phyloP scores from a whole-genome alignment of 2,113 vertebrate genomes.

The Etheostoma cragini region DNA sequence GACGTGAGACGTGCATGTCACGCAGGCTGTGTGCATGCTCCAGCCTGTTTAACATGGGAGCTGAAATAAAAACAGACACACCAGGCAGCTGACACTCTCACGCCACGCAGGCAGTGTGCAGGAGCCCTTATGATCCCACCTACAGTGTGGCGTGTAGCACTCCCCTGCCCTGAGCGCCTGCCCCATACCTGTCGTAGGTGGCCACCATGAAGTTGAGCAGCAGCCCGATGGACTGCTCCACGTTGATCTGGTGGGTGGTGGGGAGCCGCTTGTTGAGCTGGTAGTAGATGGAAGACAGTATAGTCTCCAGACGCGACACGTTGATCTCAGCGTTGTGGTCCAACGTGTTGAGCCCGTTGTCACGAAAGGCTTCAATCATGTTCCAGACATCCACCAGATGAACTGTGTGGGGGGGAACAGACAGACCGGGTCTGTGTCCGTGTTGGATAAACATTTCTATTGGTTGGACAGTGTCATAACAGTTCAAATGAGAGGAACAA shows the following conservation, averaged over 20 bases:
- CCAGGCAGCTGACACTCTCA: too few species aligned
- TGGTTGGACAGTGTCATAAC: neutral
- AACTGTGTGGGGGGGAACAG: slow-evolving; percentile 80
- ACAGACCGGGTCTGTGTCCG: slow-evolving; percentile 16
- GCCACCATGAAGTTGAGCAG: slow-evolving; percentile 98
- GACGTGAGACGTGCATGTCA: too few species aligned
- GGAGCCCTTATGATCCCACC: neutral
- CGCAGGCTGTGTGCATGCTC: too few species aligned
- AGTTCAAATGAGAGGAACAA: neutral
- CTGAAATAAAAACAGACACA: too few species aligned
- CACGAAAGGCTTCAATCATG: slow-evolving; percentile 98
- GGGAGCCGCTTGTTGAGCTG: slow-evolving; percentile 98
- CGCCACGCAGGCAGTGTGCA: too few species aligned
- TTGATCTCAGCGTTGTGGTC: slow-evolving; percentile 93
- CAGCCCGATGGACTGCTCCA: slow-evolving; percentile 96
- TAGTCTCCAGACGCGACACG: slow-evolving; percentile 97
- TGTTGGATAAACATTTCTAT: slow-evolving; percentile 1
- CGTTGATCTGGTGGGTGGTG: slow-evolving; percentile 97
- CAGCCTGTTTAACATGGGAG: too few species aligned
- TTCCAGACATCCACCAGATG: slow-evolving; percentile 99
- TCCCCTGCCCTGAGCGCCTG: neutral
- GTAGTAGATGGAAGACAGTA: slow-evolving; percentile 98
- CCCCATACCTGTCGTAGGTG: slow-evolving; percentile 92
- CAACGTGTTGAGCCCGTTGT: slow-evolving; percentile 96
- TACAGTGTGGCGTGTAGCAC: too few species aligned